Evolutionary conservation across 2,797 vertebrate genomes (phyloP).

Genomic region (Microhierax caerulescens): DNA sequence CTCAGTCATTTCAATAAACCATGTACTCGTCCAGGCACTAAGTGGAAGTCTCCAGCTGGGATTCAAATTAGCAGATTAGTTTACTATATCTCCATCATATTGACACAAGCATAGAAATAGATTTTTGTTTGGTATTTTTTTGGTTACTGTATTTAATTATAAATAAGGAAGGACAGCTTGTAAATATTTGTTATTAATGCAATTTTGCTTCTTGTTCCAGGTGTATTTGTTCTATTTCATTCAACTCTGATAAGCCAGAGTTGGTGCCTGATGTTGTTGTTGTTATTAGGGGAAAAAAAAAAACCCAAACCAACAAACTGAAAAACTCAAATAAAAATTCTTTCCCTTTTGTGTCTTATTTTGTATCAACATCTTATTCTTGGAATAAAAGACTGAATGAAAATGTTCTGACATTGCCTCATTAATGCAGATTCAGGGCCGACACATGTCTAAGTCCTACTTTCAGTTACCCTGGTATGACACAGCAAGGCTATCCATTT

Average conservation of each 20-base stretch:
- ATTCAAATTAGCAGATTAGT: conserved; percentile 8
- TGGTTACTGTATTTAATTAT: not conserved
- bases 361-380: not conserved
- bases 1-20: not conserved
- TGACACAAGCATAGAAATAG: not conserved
- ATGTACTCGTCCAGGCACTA: not conserved
- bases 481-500: not conserved
- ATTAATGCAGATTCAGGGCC: not conserved
- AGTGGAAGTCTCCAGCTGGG: not conserved
- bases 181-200: not conserved
- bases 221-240: not conserved
- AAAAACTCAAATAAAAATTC: not conserved
- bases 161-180: not conserved
- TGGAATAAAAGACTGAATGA: not conserved
- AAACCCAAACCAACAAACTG: not conserved
- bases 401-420: not conserved
- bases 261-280: not conserved
- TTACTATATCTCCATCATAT: not conserved
- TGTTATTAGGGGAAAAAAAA: not conserved
- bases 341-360: not conserved
- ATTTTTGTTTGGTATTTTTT: not conserved
- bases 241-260: not conserved
- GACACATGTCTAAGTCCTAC: not conserved
- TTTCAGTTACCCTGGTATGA: not conserved
- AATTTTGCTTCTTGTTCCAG: not conserved